Evolutionary conservation across 2,888 invertebrate genomes (phyloP).

Genomic region (Zhuqinia jingwanae): DNA sequence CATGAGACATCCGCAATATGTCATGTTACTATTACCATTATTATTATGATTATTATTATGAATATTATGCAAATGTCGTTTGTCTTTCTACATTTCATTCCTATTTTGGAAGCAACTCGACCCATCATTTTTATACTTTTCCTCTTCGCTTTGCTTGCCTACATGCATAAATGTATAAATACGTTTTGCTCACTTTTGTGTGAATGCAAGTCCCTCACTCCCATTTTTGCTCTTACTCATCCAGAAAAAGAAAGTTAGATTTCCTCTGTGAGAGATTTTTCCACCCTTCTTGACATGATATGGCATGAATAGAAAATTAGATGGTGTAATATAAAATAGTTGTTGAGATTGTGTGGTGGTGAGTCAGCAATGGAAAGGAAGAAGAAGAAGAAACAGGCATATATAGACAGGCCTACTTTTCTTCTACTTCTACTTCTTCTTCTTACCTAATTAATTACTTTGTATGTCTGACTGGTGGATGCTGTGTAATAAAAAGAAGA

Average conservation of each 20-base stretch:
- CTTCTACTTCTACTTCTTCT: not conserved
- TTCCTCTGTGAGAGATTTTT: slow-evolving; percentile 33
- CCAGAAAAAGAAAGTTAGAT: not conserved
- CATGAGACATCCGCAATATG: not conserved
- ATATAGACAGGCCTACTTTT: slow-evolving; percentile 6
- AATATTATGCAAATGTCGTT: slow-evolving; percentile 22
- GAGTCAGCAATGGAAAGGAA: not conserved
- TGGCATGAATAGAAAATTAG: slow-evolving; percentile 49
- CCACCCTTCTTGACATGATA: not conserved
- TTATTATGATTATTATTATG: not conserved
- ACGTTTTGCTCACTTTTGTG: too few relatives aligned
- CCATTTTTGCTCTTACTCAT: not conserved
- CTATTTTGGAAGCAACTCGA: slow-evolving; percentile 37
- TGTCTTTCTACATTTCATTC: slow-evolving; percentile 10
- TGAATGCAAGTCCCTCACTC: too few relatives aligned
- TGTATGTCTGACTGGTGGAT: not conserved
- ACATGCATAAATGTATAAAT: too few relatives aligned
- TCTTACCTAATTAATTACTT: slow-evolving; percentile 20
- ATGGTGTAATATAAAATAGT: slow-evolving; percentile 7
- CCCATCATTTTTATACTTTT: slow-evolving; percentile 35
- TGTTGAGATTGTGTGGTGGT: not conserved
- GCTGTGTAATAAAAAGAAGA: not conserved
- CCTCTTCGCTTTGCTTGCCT: too few relatives aligned
- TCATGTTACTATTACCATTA: not conserved
- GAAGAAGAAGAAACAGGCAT: not conserved